phyloP scores from a whole-genome alignment of 2,797 vertebrate species.

The Lutjanus argentimaculatus region DNA sequence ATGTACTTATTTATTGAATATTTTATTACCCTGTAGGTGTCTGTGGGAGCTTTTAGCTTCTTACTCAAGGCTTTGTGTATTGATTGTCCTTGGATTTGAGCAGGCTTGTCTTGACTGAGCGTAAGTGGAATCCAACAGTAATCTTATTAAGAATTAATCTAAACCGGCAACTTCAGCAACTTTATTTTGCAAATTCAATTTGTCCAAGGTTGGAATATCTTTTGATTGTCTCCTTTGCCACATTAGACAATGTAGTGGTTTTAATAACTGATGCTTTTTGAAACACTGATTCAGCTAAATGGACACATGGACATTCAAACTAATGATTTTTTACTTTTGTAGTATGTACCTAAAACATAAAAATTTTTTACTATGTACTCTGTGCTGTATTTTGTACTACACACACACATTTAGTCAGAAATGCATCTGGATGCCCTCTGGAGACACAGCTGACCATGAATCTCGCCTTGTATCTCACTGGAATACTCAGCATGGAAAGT shows the following conservation, averaged over 20 bases:
- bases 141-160: neutral
- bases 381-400: neutral
- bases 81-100: too few species aligned
- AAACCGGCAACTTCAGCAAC: neutral
- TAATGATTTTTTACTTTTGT: neutral
- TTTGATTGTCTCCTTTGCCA: neutral
- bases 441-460: neutral
- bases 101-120: neutral
- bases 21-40: too few species aligned
- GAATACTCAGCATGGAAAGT: neutral
- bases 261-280: neutral
- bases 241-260: neutral
- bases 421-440: neutral
- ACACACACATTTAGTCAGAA: neutral
- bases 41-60: too few species aligned
- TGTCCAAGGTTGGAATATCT: neutral
- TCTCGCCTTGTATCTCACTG: neutral
- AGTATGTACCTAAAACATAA: neutral
- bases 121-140: neutral
- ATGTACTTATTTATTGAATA: too few species aligned
- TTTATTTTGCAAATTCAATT: neutral
- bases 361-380: neutral
- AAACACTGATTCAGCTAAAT: neutral
- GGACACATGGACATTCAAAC: neutral
- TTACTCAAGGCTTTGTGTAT: too few species aligned